Evolutionary conservation across 2,888 invertebrate species (phyloP), one percentile per base, ranked within the genome.

Genomic region (Platycnemis pennipes): DNA sequence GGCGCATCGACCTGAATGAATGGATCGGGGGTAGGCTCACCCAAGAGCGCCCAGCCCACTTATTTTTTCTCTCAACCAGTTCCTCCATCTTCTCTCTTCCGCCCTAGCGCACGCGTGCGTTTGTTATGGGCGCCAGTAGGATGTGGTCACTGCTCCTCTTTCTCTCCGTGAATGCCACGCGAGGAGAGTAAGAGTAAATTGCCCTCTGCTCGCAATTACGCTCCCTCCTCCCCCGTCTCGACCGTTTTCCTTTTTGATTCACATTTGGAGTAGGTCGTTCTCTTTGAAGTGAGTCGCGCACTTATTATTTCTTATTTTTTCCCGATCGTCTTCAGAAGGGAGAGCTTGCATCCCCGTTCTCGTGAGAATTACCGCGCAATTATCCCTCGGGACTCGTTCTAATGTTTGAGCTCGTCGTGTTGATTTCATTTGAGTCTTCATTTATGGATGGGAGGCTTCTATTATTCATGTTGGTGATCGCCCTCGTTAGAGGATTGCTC

Each of bases 1-100:
- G 31, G 87, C 37, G 77, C 77, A 46, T 91, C 91, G 44, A 91
- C 91, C 63, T 63, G 56, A n/a, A 63, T 91, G 69, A 63, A 63
- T 91, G 69, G n/a, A 91, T 69, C 37, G 91, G 89, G 87, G 69
- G 69, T 69, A 44, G 91, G 63, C n/a, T 56, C n/a, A 56, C 63
- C 63, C 77, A 77, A 26, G 77, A 31, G 37, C 3, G 77, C 31
- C 77, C 77, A 31, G 37, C 77, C 77, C 77, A 31, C 77, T 37
- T 77, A 16, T 37, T 77, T 31, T n/a, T 16, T 69, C 69, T 69
- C 31, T 31, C n/a, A n/a, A n/a, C n/a, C n/a, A 26, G 26, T 89
- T n/a, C 56, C 37, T 49, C 37, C 56, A 37, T 56, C 53, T n/a
- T 56, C 22, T 42, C 16, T 89, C 16, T 13, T 44, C 63, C 26